Conservation (phyloP, 1,140 invertebrate genomes). For the Dendroctonus valens region DNA sequence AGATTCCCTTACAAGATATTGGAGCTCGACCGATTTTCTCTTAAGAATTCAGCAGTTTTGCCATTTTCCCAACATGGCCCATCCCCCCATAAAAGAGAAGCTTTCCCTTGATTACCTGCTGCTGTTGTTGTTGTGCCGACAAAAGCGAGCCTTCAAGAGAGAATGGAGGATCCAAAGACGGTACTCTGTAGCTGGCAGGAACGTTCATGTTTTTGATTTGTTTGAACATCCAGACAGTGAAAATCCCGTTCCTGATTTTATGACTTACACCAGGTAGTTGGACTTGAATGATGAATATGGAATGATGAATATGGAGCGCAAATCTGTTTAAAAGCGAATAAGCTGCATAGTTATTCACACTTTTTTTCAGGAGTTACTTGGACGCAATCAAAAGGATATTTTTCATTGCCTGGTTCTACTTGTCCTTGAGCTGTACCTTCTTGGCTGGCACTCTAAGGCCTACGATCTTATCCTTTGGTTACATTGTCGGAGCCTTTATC, state of each 20-base stretch:
- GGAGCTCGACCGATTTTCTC: slow-evolving; percentile 17
- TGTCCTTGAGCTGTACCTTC: slow-evolving; percentile 13
- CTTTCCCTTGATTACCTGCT: slow-evolving; percentile 18
- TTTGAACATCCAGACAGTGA: slow-evolving; percentile 8
- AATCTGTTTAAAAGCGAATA: too few relatives aligned
- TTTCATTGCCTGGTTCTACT: slow-evolving; percentile 16
- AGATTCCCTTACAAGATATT: slow-evolving; percentile 12
- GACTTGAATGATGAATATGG: not conserved
- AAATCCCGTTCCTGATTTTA: slow-evolving; percentile 31
- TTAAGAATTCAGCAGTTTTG: slow-evolving; percentile 23
- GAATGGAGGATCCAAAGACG: not conserved
- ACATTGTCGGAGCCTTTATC: slow-evolving; percentile 13
- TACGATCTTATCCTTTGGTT: slow-evolving; percentile 22
- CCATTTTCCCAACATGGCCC: slow-evolving; percentile 17
- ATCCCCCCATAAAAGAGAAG: slow-evolving; percentile 18
- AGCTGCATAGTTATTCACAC: not conserved
- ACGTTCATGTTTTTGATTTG: slow-evolving; percentile 13
- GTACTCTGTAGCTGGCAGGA: slow-evolving; percentile 5
- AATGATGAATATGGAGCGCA: too few relatives aligned
- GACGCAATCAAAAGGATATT: slow-evolving; percentile 17
- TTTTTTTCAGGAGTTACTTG: slow-evolving; percentile 22
- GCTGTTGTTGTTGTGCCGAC: slow-evolving; percentile 4
- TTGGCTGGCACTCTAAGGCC: slow-evolving; percentile 16
- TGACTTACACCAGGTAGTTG: slow-evolving; percentile 22
- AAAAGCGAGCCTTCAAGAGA: slow-evolving; percentile 18